Evolutionary conservation across 2,113 vertebrate species (phyloP).

Genomic region (Oreamnos americanus): DNA sequence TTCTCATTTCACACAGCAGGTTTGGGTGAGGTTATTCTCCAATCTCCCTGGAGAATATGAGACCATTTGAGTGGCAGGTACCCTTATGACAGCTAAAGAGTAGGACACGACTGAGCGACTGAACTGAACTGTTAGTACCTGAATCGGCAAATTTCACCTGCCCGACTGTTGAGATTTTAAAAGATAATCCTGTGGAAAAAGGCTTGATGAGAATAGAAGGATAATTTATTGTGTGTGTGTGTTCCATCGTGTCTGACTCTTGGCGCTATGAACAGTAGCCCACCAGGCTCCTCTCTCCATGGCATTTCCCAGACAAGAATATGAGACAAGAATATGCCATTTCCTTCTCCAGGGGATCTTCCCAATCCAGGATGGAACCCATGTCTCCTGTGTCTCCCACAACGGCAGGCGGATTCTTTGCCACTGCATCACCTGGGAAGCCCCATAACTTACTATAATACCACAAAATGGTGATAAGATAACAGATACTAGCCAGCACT

Average conservation of each 20-base stretch:
- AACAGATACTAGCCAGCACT: background rate
- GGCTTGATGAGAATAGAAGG: background rate
- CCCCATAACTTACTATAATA: background rate
- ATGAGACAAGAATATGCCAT: background rate
- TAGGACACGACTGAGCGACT: rapidly evolving
- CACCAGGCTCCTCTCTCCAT: background rate
- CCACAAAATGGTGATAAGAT: background rate
- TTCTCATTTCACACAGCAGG: background rate
- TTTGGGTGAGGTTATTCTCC: background rate
- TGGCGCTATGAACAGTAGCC: background rate
- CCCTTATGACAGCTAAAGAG: background rate
- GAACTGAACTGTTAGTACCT: background rate
- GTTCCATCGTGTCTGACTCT: background rate
- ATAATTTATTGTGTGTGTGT: background rate
- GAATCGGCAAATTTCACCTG: background rate
- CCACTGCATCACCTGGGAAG: background rate
- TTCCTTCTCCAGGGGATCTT: background rate
- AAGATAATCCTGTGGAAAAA: background rate
- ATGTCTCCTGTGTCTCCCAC: rapidly evolving
- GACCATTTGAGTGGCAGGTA: background rate
- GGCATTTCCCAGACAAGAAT: background rate
- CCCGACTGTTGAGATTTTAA: background rate
- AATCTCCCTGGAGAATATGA: rapidly evolving
- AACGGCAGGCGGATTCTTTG: background rate
- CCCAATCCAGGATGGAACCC: background rate